Percentiles rank a stretch among this genome's conserved stretches.
Conservation (phyloP, 2,888 invertebrate genomes). For the Eupsilia transversa region DNA sequence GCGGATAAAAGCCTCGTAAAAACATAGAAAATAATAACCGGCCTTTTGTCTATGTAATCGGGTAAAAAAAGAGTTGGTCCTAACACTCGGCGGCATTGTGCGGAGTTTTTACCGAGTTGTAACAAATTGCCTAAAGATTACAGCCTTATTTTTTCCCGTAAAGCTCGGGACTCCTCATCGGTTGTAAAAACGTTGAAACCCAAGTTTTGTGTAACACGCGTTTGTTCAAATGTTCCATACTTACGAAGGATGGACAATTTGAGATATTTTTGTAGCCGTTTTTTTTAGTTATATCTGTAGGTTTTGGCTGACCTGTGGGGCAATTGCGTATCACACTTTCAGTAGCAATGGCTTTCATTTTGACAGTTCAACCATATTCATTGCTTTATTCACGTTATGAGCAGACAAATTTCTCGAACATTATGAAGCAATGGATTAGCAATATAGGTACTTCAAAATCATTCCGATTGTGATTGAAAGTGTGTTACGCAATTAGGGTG, state of each 20-base stretch:
- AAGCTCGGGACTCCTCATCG: slow-evolving; percentile 57
- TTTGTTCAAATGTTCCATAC: slow-evolving; percentile 52
- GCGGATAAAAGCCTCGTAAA: slow-evolving; percentile 25
- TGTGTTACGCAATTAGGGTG: too few relatives aligned
- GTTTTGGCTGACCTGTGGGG: neutral
- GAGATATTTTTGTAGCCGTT: slow-evolving; percentile 13
- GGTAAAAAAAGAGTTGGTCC: slow-evolving; percentile 58
- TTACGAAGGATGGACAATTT: slow-evolving; percentile 22
- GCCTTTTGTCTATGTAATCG: slow-evolving; percentile 65
- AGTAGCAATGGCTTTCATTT: too few relatives aligned
- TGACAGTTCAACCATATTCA: too few relatives aligned
- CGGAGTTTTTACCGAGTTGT: slow-evolving; percentile 65
- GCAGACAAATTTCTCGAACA: too few relatives aligned
- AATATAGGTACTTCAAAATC: too few relatives aligned
- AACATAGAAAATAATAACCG: slow-evolving; percentile 62
- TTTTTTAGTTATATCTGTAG: slow-evolving; percentile 5
- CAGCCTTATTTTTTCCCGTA: slow-evolving; percentile 59
- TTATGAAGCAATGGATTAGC: too few relatives aligned
- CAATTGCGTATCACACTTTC: too few relatives aligned
- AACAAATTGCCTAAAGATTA: slow-evolving; percentile 77
- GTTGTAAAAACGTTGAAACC: slow-evolving; percentile 58
- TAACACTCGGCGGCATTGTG: slow-evolving; percentile 58
- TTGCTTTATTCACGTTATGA: too few relatives aligned
- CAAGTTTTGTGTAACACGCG: slow-evolving; percentile 42
- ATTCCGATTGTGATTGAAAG: too few relatives aligned